phyloP scores from a whole-genome alignment of 2,113 vertebrate genomes.

The Megaceryle torquata region DNA sequence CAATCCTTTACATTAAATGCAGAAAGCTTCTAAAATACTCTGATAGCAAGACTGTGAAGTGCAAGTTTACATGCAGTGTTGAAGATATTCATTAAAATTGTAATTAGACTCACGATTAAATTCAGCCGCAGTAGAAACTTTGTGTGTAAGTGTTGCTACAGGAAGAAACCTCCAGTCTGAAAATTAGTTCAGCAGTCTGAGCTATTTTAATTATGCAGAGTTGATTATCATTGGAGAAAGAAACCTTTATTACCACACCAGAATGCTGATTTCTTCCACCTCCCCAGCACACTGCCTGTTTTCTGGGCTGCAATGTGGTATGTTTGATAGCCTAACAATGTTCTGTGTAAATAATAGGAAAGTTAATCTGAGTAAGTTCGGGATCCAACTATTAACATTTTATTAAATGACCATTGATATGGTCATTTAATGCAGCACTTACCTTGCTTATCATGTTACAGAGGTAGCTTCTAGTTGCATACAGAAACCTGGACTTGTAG shows the following conservation, averaged over 20 bases:
- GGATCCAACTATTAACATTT: conserved; percentile 10
- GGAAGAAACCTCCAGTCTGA: conserved; percentile 79
- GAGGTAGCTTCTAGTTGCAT: not conserved
- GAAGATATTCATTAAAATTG: conserved; percentile 84
- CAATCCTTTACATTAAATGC: conserved; percentile 71
- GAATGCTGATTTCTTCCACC: conserved; percentile 68
- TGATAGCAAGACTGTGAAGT: conserved; percentile 70
- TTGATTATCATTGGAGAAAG: conserved; percentile 80
- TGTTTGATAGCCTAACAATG: conserved; percentile 70
- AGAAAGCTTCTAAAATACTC: conserved; percentile 69
- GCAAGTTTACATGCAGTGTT: conserved; percentile 77
- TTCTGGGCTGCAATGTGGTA: conserved; percentile 56
- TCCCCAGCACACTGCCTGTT: conserved; percentile 38
- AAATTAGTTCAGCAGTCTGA: conserved; percentile 82
- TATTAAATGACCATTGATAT: conserved; percentile 19
- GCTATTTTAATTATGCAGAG: conserved; percentile 81
- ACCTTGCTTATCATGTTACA: not conserved
- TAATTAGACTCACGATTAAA: conserved; percentile 83
- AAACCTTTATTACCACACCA: conserved; percentile 76
- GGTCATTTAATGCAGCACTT: not conserved
- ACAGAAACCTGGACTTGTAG: not conserved
- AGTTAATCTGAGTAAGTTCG: conserved; percentile 49
- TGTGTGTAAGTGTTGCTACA: conserved; percentile 77
- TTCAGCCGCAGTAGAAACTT: conserved; percentile 79
- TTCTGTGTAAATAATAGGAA: conserved; percentile 61